Percentiles rank a stretch among this genome's conserved stretches.
phyloP scores from a whole-genome alignment of 2,797 vertebrate species.

The Podarcis lilfordi region DNA sequence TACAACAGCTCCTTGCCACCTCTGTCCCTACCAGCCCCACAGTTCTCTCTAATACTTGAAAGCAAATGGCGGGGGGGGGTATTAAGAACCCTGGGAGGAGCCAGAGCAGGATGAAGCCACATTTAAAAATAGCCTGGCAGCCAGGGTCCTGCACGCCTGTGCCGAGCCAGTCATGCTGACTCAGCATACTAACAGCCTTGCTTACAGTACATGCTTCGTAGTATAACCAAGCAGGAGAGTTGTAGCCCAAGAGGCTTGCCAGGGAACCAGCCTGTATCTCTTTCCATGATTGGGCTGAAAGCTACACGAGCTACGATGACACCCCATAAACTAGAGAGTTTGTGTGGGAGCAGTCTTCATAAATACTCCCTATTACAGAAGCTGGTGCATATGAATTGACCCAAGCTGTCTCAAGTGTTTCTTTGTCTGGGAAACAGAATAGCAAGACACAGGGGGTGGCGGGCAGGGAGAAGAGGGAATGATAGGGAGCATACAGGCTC shows the following conservation, averaged over 20 bases:
- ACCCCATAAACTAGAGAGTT: not conserved
- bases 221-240: conserved; percentile 9
- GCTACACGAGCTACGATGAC: not conserved
- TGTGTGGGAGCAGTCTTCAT: not conserved
- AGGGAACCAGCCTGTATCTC: not conserved
- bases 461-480: not conserved
- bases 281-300: not conserved
- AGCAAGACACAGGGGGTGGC: not conserved
- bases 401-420: not conserved
- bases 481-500: not conserved
- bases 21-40: conserved; percentile 20
- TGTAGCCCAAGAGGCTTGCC: conserved; percentile 2
- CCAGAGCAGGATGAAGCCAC: conserved; percentile 68
- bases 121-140: conserved; percentile 78
- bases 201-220: conserved; percentile 39
- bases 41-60: not conserved
- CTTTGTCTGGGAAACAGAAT: not conserved
- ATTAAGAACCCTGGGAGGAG: conserved; percentile 66
- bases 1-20: not conserved
- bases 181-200: conserved; percentile 70
- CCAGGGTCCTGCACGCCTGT: conserved; percentile 68
- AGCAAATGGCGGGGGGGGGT: not conserved
- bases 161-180: conserved; percentile 82
- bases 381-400: not conserved
- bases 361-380: not conserved